phyloP scores from a whole-genome alignment of 2,888 invertebrate genomes.

The Ochropacha duplaris region DNA sequence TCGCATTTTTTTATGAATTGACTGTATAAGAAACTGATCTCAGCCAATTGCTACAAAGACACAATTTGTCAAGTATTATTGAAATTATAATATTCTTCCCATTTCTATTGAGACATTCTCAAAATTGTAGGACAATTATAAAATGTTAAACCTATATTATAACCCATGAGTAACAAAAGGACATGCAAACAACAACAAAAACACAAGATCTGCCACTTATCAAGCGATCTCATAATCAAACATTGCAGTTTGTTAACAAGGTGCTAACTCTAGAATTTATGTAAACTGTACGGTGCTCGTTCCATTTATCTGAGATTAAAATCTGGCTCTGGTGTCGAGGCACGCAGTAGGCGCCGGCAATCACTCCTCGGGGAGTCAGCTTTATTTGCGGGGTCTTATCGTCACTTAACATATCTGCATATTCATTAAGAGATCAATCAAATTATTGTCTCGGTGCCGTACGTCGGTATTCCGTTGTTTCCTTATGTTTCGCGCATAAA shows the following conservation, averaged over 20 bases:
- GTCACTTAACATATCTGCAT: constrained; percentile 77
- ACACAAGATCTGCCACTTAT: constrained; percentile 49
- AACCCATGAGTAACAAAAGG: too few relatives aligned
- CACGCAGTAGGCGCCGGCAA: constrained; percentile 67
- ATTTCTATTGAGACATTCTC: too few relatives aligned
- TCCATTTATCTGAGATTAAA: constrained; percentile 81
- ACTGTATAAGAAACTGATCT: too few relatives aligned
- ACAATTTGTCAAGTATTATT: too few relatives aligned
- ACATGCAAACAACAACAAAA: constrained; percentile 27
- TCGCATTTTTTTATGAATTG: not conserved
- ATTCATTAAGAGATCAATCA: constrained; percentile 81
- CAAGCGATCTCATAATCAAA: constrained; percentile 74
- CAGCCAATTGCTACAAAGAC: too few relatives aligned
- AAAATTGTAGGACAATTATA: too few relatives aligned
- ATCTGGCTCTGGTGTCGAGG: constrained; percentile 60
- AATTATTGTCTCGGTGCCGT: constrained; percentile 53
- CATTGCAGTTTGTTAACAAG: constrained; percentile 79
- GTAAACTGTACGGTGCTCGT: constrained; percentile 75
- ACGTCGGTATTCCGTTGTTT: constrained; percentile 5
- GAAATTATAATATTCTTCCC: too few relatives aligned
- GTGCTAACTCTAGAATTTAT: constrained; percentile 81
- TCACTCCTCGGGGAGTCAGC: constrained; percentile 71
- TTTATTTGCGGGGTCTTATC: constrained; percentile 76
- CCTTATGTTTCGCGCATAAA: constrained; percentile 26
- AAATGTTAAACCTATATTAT: too few relatives aligned